Conservation (phyloP, 2,888 invertebrate genomes). For the Sminthurides aquaticus region DNA sequence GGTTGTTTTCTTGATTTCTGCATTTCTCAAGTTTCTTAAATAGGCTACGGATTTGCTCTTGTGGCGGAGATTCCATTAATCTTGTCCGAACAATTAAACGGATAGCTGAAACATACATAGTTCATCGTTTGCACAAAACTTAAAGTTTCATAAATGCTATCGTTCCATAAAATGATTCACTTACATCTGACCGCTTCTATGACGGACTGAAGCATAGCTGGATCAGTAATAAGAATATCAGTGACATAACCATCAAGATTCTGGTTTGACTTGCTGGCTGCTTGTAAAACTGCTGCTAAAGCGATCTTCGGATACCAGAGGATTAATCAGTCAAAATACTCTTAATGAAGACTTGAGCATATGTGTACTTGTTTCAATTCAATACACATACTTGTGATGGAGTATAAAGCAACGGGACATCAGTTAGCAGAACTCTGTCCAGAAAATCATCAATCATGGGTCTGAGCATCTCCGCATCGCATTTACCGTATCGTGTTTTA, state of each 20-base stretch:
- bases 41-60: constrained; percentile 62
- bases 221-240: constrained; percentile 69
- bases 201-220: constrained; percentile 63
- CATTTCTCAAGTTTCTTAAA: constrained; percentile 87
- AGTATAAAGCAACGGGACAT: constrained; percentile 82
- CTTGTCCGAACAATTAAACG: constrained; percentile 67
- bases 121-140: background rate
- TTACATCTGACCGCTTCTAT: constrained; percentile 82
- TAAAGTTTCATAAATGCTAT: constrained; percentile 1
- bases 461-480: constrained; percentile 74
- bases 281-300: constrained; percentile 79
- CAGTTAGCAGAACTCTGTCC: constrained; percentile 79
- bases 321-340: too few relatives aligned
- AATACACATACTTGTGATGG: constrained; percentile 73
- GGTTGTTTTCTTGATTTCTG: constrained; percentile 89
- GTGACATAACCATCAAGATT: constrained; percentile 89
- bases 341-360: too few relatives aligned
- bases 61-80: constrained; percentile 62
- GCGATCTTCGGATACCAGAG: too few relatives aligned
- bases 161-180: constrained; percentile 33
- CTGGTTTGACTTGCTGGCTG: constrained; percentile 80
- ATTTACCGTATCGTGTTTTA: constrained; percentile 53
- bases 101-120: constrained; percentile 52
- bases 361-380: too few relatives aligned
- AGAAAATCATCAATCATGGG: constrained; percentile 81